Evolutionary conservation across 2,888 invertebrate genomes (phyloP).

Genomic region (Cerastis leucographa): DNA sequence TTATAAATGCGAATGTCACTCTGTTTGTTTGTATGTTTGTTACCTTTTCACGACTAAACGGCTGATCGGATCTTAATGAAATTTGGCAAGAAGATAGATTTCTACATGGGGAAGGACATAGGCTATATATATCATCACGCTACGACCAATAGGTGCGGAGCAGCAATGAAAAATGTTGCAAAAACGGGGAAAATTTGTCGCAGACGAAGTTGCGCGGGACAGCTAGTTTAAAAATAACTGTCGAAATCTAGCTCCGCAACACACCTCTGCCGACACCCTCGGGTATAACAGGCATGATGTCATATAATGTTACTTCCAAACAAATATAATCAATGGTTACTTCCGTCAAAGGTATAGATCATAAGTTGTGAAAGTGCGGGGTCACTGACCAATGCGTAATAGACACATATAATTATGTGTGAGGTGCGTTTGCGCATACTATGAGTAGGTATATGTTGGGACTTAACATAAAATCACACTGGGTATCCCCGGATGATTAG

Average conservation of each 20-base stretch:
- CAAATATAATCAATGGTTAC: too few relatives aligned
- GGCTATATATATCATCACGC: too few relatives aligned
- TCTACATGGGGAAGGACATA: too few relatives aligned
- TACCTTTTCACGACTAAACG: too few relatives aligned
- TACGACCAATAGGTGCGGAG: too few relatives aligned
- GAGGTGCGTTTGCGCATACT: slow-evolving; percentile 37
- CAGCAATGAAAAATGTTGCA: too few relatives aligned
- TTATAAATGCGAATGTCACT: too few relatives aligned
- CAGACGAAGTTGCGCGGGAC: too few relatives aligned
- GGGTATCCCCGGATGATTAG: neutral
- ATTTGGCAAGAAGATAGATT: too few relatives aligned
- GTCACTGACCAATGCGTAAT: slow-evolving; percentile 53
- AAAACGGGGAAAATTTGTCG: too few relatives aligned
- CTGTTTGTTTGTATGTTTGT: too few relatives aligned
- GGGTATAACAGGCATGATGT: neutral
- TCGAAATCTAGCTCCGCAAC: neutral
- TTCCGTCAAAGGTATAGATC: slow-evolving; percentile 47
- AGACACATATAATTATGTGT: slow-evolving; percentile 36
- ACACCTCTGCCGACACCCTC: neutral
- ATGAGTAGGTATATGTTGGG: neutral
- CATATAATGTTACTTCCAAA: slow-evolving; percentile 27
- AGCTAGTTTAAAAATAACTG: neutral
- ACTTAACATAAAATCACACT: neutral
- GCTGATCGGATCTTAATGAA: too few relatives aligned
- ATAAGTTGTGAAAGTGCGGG: slow-evolving; percentile 52